Evolutionary conservation across 2,797 vertebrate species (phyloP).

Genomic region (Thunnus albacares): DNA sequence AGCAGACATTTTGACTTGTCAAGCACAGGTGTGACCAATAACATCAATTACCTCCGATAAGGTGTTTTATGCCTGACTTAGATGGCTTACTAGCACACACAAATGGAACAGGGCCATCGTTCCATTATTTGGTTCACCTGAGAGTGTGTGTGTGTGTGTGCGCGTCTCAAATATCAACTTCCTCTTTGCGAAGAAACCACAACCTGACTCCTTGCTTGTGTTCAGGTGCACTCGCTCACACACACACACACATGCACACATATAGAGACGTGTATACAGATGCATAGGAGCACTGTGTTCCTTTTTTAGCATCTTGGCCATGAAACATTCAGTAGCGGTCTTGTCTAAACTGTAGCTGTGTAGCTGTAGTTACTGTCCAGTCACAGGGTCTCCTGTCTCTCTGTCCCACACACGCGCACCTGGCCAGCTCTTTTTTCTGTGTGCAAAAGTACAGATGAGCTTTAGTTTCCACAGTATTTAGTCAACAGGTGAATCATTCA

Average conservation of each 20-base stretch:
- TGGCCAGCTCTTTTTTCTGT: constrained; percentile 3
- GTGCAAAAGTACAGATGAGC: constrained; percentile 31
- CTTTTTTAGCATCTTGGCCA: constrained; percentile 43
- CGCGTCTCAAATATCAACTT: constrained; percentile 62
- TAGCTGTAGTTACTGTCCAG: constrained; percentile 12
- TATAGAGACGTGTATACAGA: neutral
- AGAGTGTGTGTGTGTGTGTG: neutral
- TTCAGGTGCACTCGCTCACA: constrained; percentile 22
- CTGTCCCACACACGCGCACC: neutral
- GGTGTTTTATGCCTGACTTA: too few species aligned
- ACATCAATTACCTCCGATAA: too few species aligned
- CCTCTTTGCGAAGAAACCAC: constrained; percentile 65
- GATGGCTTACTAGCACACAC: too few species aligned
- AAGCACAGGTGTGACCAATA: too few species aligned
- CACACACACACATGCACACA: neutral
- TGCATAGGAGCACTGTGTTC: neutral
- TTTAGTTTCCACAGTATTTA: constrained; percentile 56
- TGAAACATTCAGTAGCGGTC: constrained; percentile 71
- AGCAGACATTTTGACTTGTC: too few species aligned
- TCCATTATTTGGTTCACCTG: too few species aligned
- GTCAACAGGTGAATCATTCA: constrained; percentile 40
- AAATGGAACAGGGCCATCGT: too few species aligned
- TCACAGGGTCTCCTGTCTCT: constrained; percentile 28
- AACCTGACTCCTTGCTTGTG: constrained; percentile 68
- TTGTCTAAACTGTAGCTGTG: constrained; percentile 43